These are phyloP conservation scores for Netelia virgata DNA, from an alignment of 2,888 invertebrate genomes.

Conservation along the genomic window DNA sequence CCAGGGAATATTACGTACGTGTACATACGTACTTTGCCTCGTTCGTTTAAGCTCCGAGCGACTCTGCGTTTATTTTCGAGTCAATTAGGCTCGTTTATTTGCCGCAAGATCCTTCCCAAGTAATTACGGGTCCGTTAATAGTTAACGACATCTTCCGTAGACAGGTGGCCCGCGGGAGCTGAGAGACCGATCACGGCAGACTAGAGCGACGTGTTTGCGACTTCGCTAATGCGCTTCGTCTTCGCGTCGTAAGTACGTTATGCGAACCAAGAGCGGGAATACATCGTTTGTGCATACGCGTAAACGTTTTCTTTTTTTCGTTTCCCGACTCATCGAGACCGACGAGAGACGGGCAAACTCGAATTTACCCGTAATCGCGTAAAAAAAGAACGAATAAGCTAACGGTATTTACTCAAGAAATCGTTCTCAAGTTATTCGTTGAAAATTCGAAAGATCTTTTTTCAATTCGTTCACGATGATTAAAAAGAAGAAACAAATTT, in stretches of 20 bases:
- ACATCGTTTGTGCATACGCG: slow-evolving; percentile 14
- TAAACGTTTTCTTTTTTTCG: background rate
- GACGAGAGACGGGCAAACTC: too few relatives aligned
- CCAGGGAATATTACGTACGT: slow-evolving; percentile 28
- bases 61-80: slow-evolving; percentile 82
- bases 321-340: background rate
- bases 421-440: too few relatives aligned
- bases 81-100: slow-evolving; percentile 84
- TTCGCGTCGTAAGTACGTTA: slow-evolving; percentile 49
- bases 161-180: slow-evolving; percentile 79
- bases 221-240: slow-evolving; percentile 56
- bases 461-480: too few relatives aligned
- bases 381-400: too few relatives aligned
- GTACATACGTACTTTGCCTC: slow-evolving; percentile 36
- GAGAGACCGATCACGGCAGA: slow-evolving; percentile 73
- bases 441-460: too few relatives aligned
- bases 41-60: slow-evolving; percentile 45
- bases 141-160: slow-evolving; percentile 82
- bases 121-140: slow-evolving; percentile 83
- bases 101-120: slow-evolving; percentile 80
- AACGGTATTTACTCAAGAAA: too few relatives aligned
- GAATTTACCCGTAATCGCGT: too few relatives aligned
- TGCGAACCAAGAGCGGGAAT: slow-evolving; percentile 28
- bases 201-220: slow-evolving; percentile 55
- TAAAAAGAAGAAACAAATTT: too few relatives aligned